Percentiles rank a stretch among this genome's conserved stretches.
phyloP scores from a whole-genome alignment of 35 echinoderm and acorn worm species.

The Antedon bifida region DNA sequence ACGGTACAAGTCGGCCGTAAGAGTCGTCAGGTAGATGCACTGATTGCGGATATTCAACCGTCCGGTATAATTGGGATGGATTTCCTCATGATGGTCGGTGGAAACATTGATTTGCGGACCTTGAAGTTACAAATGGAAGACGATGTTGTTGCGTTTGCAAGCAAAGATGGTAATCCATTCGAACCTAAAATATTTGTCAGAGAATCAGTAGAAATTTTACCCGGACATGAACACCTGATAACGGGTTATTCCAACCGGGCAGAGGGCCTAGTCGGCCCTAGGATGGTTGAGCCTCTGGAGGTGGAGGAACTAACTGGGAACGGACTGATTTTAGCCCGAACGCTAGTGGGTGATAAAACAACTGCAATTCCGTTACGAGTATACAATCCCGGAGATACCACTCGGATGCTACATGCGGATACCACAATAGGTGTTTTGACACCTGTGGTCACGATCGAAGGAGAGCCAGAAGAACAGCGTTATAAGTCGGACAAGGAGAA shows the following conservation, averaged over 20 bases:
- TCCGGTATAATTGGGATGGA: not conserved
- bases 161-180: not conserved
- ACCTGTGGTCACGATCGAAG: not conserved
- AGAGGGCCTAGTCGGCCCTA: not conserved
- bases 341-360: not conserved
- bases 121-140: not conserved
- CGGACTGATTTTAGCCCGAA: slow-evolving; percentile 1
- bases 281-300: not conserved
- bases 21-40: not conserved
- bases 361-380: not conserved
- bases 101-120: not conserved
- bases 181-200: not conserved
- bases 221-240: not conserved
- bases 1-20: not conserved
- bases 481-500: not conserved
- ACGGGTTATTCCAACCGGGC: not conserved
- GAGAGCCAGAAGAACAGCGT: not conserved
- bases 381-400: not conserved
- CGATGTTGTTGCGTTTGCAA: not conserved
- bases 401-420: not conserved
- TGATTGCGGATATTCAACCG: not conserved
- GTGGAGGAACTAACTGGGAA: not conserved
- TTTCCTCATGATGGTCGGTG: not conserved
- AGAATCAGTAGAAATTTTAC: not conserved
- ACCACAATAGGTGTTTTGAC: not conserved